Evolutionary conservation across 2,888 invertebrate species (phyloP), one percentile per base, ranked within the genome.

Genomic region (Homarus gammarus): DNA sequence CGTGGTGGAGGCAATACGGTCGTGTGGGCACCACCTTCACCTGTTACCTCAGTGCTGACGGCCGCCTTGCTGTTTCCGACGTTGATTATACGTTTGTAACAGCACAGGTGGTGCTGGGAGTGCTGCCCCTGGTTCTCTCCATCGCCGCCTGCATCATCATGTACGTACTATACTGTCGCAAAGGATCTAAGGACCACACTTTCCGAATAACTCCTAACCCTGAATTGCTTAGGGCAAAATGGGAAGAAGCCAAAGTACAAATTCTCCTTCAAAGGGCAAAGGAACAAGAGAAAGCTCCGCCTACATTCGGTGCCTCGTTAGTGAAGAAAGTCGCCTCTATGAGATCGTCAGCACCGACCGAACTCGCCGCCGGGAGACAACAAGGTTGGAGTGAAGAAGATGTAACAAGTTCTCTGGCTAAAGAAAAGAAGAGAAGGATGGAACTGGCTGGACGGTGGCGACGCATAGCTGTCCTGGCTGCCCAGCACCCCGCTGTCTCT

Each of bases 101-200:
- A 12, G 31, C 36, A 1, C 68, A 79, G 79, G 79, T 79, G 12
- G 44, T 84, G 6, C 40, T 89, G n/a, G 84, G 84, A 3, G 49
- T 73, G 38, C 27, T 89, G 22, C 89, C 89, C 18, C 36, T 89
- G 61, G 8, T 89, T 1, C 56, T 89, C n/a, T 51, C 38, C 38
- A n/a, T 72, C 10, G 51, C 38, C 5, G 77, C 89, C 18, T 18
- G 56, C 44, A 31, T 70, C 27, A 1, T 79, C 27, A 70, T 89
- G 31, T 89, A 84, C 61, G 6, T 77, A 36, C 51, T 79, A 1
- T 89, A 89, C 79, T 89, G 78, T 31, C 84, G 79, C 6, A 44
- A 70, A 22, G 70, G 72, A 1, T 49, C 31, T 38, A 78, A 0
- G n/a, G 83, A 79, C 72, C 49, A 61, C 22, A 72, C 51, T 12